Base-by-base conservation (phyloP, 2,888 invertebrate species). In the Orthonychiurus folsomi region DNA sequence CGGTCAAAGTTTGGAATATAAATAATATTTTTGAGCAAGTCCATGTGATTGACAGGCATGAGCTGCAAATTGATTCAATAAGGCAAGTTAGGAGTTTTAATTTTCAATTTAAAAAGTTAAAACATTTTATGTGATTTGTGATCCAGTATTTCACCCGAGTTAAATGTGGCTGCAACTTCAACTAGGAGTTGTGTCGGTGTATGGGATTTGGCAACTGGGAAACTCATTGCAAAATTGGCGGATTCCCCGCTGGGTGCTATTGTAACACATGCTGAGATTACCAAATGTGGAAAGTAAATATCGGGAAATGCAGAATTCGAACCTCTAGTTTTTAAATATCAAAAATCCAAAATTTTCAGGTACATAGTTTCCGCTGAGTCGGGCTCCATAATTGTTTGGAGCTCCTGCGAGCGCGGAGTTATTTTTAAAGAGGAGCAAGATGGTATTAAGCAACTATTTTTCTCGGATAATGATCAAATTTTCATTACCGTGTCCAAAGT, bases 1-100 rank as follows among this genome's bases (percentile, higher is more conserved):
- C 94, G 0, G 95, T 97, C 5, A 97, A 97, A 81, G 93, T 96
- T 2, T 97, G 97, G 97, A 97, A 97, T 77, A 93, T 99, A 62
- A 94, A 96, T 77, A 97, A 97, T 77, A 96, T 97, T 69, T 93
- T 95, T 75, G 96, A 97, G 76, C 93, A 95, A 77, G 94, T 95
- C 0, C 93, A 94, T 75, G 90, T 91, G 50, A 94, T 97, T 69
- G 93, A 95, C 75, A 81, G 95, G 9, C 94, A 96, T 76, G 97
- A 97, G 75, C 80, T 95, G 64, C 93, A 93, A 72, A 92, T 97
- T 64, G 96, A 97, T 77, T 85, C 87, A 24, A 89, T 97, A 56
- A 87, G 88, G 88, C 88, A 76, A 71, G 23, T 5, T 5, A 24
- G 5, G 3, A 25, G n/a, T 12, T 52, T 52, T n/a, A n/a, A 52